Evolutionary conservation across 2,113 vertebrate genomes (phyloP).

Genomic region (Ascaphus truei): DNA sequence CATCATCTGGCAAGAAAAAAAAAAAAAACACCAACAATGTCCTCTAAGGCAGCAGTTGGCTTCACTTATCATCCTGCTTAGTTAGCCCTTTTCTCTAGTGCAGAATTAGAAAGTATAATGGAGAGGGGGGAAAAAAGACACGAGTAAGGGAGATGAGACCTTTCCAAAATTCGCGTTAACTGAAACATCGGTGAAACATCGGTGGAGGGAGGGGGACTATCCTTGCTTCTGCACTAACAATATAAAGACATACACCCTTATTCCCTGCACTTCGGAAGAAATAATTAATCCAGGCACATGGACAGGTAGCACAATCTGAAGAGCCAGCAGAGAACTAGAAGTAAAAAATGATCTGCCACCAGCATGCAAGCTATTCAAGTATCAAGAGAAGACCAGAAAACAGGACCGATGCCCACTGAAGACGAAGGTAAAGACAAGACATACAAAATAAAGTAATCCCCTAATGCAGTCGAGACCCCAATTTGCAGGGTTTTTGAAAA

Average conservation of each 20-base stretch:
- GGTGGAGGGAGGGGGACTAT: neutral
- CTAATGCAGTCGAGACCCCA: slow-evolving; percentile 16
- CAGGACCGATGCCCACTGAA: neutral
- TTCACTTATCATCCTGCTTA: neutral
- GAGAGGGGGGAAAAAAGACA: no score
- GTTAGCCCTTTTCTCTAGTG: neutral
- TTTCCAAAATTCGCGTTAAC: no score
- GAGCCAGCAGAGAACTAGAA: slow-evolving; percentile 9
- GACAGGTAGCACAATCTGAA: slow-evolving; percentile 6
- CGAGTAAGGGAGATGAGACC: no score
- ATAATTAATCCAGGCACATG: neutral
- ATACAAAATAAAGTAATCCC: slow-evolving; percentile 5
- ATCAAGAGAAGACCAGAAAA: slow-evolving; percentile 31
- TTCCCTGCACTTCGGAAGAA: neutral
- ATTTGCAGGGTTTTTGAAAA: neutral
- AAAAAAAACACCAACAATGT: neutral
- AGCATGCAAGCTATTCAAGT: slow-evolving; percentile 30
- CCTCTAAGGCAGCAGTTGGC: neutral
- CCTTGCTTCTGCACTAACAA: neutral
- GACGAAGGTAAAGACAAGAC: neutral
- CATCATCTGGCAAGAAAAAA: no score
- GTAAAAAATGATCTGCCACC: neutral
- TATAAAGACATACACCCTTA: neutral
- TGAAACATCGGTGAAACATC: no score
- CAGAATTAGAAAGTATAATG: no score